These are phyloP conservation scores for Rutpela maculata DNA, from an alignment of 2,888 invertebrate species.

Conservation along the genomic window DNA sequence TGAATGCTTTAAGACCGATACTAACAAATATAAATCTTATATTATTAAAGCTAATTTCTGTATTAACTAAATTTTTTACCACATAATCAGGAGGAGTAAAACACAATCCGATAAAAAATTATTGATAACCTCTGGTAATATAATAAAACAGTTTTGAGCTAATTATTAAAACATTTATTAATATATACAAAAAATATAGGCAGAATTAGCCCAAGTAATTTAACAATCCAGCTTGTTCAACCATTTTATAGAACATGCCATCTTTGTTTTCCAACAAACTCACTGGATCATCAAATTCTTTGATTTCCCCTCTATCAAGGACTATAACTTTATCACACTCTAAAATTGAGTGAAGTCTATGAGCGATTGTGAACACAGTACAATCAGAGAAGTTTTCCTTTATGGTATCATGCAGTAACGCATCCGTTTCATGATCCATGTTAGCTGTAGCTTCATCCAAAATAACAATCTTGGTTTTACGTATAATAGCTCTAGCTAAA, in stretches of 20 bases:
- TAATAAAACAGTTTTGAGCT: neutral
- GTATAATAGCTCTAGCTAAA: slow-evolving; percentile 76
- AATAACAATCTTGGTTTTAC: slow-evolving; percentile 74
- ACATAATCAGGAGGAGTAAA: neutral
- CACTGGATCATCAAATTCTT: slow-evolving; percentile 63
- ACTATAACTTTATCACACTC: slow-evolving; percentile 75
- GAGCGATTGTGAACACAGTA: slow-evolving; percentile 75
- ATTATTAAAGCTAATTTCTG: no score
- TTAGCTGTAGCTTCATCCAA: slow-evolving; percentile 78
- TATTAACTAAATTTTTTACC: no score
- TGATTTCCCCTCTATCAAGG: slow-evolving; percentile 74
- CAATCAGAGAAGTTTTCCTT: slow-evolving; percentile 75
- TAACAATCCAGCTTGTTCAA: slow-evolving; percentile 81
- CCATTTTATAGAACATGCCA: slow-evolving; percentile 80
- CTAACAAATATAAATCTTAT: no score
- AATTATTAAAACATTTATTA: neutral
- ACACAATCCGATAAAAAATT: neutral
- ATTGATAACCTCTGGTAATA: neutral
- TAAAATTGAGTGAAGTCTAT: slow-evolving; percentile 74
- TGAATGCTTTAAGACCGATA: no score
- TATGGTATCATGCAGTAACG: slow-evolving; percentile 75
- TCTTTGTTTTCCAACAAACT: slow-evolving; percentile 76
- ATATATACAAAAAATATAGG: slow-evolving; percentile 38
- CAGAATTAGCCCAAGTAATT: slow-evolving; percentile 39
- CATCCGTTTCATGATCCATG: slow-evolving; percentile 75